Conservation (phyloP, 2,113 vertebrate genomes). For the Xenopus borealis region DNA sequence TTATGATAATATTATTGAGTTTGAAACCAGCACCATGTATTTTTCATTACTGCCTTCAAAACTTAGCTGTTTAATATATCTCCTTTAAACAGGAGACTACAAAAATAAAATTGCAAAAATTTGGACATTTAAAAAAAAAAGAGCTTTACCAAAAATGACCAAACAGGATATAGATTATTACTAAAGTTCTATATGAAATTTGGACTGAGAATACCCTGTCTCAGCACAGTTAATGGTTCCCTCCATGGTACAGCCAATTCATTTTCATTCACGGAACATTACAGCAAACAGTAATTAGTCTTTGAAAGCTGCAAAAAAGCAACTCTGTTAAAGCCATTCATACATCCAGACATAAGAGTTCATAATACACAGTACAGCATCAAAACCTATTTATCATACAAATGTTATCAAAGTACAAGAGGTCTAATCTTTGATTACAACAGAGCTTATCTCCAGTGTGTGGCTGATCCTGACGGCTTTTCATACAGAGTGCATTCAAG, state of each 20-base stretch:
- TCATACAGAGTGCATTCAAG: slow-evolving; percentile 30
- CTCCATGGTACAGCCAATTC: slow-evolving; percentile 7
- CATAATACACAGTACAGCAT: slow-evolving; percentile 26
- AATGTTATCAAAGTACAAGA: slow-evolving; percentile 47
- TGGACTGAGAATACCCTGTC: too few species aligned
- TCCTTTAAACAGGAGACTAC: too few species aligned
- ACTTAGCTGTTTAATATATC: too few species aligned
- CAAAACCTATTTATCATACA: slow-evolving; percentile 43
- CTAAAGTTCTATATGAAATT: too few species aligned
- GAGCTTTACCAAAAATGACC: too few species aligned
- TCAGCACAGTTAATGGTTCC: not conserved
- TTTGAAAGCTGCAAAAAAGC: slow-evolving; percentile 26
- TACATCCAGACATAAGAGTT: slow-evolving; percentile 23
- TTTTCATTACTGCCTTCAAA: too few species aligned
- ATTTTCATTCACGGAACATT: slow-evolving; percentile 15
- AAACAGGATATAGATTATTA: too few species aligned
- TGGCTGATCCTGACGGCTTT: slow-evolving; percentile 28
- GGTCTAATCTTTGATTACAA: slow-evolving; percentile 42
- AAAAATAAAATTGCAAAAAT: too few species aligned
- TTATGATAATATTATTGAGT: too few species aligned
- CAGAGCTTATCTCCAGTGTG: slow-evolving; percentile 32
- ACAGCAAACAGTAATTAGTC: slow-evolving; percentile 32
- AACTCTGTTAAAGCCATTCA: slow-evolving; percentile 5
- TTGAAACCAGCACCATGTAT: too few species aligned
- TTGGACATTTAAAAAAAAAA: too few species aligned